Percentiles rank a stretch among this genome's conserved stretches.
Conservation (phyloP, 2,797 vertebrate genomes). For the Erpetoichthys calabaricus region DNA sequence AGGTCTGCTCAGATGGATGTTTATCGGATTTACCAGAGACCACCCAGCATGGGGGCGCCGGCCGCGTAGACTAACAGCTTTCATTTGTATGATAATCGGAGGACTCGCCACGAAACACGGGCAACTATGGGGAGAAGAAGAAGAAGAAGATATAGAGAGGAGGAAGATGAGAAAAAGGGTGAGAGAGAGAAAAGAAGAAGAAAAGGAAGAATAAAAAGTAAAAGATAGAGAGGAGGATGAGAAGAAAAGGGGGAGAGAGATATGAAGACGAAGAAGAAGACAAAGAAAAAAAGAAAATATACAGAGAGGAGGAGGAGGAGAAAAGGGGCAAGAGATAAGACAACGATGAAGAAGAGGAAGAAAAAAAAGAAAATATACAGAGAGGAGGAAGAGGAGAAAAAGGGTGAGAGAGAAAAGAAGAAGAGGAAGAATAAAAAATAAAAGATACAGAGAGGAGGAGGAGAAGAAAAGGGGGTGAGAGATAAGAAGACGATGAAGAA, state of each 20-base stretch:
- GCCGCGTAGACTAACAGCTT: no score
- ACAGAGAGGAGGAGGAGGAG: not conserved
- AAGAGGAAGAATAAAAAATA: constrained; percentile 29
- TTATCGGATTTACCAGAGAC: no score
- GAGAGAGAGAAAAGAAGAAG: constrained; percentile 1
- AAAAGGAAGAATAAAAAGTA: not conserved
- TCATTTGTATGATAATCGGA: no score
- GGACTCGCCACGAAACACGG: no score
- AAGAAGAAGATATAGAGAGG: constrained; percentile 15
- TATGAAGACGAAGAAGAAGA: constrained; percentile 6
- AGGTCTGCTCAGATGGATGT: no score
- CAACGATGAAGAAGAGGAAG: not conserved
- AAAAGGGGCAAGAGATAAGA: constrained; percentile 2
- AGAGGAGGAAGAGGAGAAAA: not conserved
- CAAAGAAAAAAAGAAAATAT: not conserved
- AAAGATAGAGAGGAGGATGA: constrained; percentile 6
- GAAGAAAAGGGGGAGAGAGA: constrained; percentile 13
- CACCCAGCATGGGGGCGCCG: no score
- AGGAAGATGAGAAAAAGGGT: constrained; percentile 2
- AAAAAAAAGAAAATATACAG: not conserved
- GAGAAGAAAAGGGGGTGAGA: not conserved
- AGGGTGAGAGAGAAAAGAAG: constrained; percentile 12
- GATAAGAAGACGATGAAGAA: not conserved
- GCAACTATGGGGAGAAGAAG: constrained; percentile 9
- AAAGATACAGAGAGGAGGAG: constrained; percentile 42